phyloP scores from a whole-genome alignment of 2,797 vertebrate genomes.

The Falco berigora region DNA sequence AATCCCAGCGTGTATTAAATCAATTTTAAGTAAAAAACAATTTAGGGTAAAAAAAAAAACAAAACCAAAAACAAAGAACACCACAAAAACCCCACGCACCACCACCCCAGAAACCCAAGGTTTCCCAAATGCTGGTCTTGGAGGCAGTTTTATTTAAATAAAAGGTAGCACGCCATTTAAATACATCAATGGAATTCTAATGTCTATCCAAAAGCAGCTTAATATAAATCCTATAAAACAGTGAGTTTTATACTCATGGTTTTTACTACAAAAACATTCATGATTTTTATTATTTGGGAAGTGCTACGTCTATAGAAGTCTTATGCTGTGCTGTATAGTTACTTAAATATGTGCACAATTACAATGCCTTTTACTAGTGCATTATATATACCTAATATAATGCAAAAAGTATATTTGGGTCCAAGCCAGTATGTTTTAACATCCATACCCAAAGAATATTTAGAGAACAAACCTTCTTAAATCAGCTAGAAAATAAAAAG shows the following conservation, averaged over 20 bases:
- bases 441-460: background rate
- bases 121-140: background rate
- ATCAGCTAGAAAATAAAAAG: background rate
- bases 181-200: background rate
- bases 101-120: background rate
- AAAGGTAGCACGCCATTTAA: background rate
- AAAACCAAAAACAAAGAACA: background rate
- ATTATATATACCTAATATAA: background rate
- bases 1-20: background rate
- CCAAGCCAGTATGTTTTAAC: background rate
- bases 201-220: background rate
- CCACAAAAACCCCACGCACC: background rate
- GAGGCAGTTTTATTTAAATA: background rate
- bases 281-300: background rate
- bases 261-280: background rate
- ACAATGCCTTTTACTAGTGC: background rate
- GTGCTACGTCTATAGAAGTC: background rate
- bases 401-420: background rate
- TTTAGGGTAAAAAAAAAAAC: background rate
- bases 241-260: background rate
- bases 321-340: background rate
- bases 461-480: background rate
- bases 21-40: background rate
- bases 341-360: background rate
- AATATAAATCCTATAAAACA: background rate